Base-by-base conservation (phyloP, 2,113 vertebrate species). In the Callorhinus ursinus region DNA sequence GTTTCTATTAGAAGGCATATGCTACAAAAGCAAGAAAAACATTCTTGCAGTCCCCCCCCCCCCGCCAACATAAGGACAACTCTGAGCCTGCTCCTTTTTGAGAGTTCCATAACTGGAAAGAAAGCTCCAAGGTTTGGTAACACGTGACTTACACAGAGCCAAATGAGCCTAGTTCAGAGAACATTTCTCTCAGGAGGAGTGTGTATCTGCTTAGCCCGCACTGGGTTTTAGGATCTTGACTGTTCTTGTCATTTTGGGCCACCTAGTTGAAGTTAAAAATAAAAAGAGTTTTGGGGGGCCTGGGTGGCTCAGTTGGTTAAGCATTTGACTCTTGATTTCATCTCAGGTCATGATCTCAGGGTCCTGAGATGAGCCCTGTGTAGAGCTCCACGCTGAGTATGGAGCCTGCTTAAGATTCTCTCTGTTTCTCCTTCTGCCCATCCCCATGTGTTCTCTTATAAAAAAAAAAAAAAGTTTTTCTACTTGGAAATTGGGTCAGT, bases 1-100 rank as follows among this genome's bases (percentile, higher is more conserved):
- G 42, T 79, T 96, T 95, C 69, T 88, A 7, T 69, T 71, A 80
- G 71, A 82, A 95, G 77, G 36, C n/a, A 72, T 19, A 46, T 82
- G 39, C 65, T 92, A 7, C 10, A 92, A 92, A 88, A 46, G 15
- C 18, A 67, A 6, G n/a, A 69, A 81, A 94, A 93, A 71, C 31
- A 84, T 63, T 90, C 84, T 51, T 76, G 10, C 0, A 6, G 42
- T 53, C 49, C 16, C 1, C 1, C 0, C n/a, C 31, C 65, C 18
- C 39, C 39, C 39, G n/a, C n/a, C 39, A 72, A 19, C 31, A 16
- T 42, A 67, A 92, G 82, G 31, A 55, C 36, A 72, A 49, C 46
- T 76, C 19, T 63, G 19, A 94, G 67, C 24, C 55, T 42, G 14
- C 69, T 92, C 31, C 31, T 55, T 89, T 81, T 57, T 4, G n/a